A percentile compares a stretch with the other conserved stretches of the same genome.
Evolutionary conservation across 2,888 invertebrate species (phyloP).

Genomic region (Eutolmus rufibarbis): DNA sequence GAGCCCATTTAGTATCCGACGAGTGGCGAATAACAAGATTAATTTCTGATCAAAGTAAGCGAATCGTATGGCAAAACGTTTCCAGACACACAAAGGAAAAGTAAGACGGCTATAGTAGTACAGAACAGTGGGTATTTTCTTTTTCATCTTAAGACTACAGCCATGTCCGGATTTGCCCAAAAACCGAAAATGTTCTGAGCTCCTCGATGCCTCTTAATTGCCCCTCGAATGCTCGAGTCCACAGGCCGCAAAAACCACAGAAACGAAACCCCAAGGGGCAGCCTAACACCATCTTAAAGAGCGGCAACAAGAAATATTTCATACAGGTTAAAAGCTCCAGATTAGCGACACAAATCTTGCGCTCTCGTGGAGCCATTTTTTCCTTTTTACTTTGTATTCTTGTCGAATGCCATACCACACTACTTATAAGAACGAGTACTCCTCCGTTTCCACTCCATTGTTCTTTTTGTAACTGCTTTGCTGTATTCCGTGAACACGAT

Average conservation of each 20-base stretch:
- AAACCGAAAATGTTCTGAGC: not conserved
- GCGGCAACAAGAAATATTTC: not conserved
- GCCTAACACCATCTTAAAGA: not conserved
- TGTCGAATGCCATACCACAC: not conserved
- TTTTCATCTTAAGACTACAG: not conserved
- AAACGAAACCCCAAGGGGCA: not conserved
- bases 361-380: conserved; percentile 20
- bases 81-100: not conserved
- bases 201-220: not conserved
- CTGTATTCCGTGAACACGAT: not conserved
- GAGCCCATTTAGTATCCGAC: conserved; percentile 1
- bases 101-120: not conserved
- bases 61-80: not conserved
- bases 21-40: conserved; percentile 23
- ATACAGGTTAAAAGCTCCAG: conserved; percentile 31
- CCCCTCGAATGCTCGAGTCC: not conserved
- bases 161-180: not conserved
- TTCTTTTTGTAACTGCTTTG: not conserved
- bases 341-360: conserved; percentile 31
- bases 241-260: not conserved
- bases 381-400: not conserved
- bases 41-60: conserved; percentile 20
- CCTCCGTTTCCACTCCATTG: not conserved
- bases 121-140: not conserved
- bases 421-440: not conserved